Conservation (phyloP, 2,888 invertebrate species). For the Catotricha subobsoleta region DNA sequence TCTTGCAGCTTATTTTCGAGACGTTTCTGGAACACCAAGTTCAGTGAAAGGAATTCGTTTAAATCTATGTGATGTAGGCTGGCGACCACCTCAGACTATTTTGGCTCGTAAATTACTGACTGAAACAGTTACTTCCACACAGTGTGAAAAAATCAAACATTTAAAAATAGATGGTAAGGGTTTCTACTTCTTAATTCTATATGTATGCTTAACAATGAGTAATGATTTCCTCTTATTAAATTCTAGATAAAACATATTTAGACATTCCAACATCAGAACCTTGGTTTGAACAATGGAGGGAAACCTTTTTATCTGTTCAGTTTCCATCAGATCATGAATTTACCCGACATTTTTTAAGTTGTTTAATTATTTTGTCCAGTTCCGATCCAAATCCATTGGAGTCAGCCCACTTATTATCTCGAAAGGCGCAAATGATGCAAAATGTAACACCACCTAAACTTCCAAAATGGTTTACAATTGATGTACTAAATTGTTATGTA, state of each 20-base stretch:
- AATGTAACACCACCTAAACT: conserved; percentile 55
- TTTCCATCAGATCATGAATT: conserved; percentile 93
- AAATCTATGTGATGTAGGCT: conserved; percentile 62
- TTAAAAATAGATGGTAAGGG: conserved; percentile 35
- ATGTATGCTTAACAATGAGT: not conserved
- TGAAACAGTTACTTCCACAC: conserved; percentile 52
- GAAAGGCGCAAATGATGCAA: conserved; percentile 63
- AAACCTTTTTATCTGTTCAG: conserved; percentile 72
- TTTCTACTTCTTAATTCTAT: not conserved
- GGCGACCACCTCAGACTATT: conserved; percentile 62
- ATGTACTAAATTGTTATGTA: conserved; percentile 75
- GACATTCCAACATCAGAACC: conserved; percentile 62
- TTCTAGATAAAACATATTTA: conserved; percentile 37
- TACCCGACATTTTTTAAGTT: conserved; percentile 71
- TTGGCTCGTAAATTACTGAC: conserved; percentile 70
- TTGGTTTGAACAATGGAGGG: conserved; percentile 94
- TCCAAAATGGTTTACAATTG: conserved; percentile 66
- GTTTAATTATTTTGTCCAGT: conserved; percentile 57
- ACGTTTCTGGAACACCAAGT: conserved; percentile 57
- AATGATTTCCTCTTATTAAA: not conserved
- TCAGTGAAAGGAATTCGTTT: conserved; percentile 59
- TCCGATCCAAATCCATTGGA: conserved; percentile 62
- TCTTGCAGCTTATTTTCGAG: conserved; percentile 57
- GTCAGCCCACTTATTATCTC: conserved; percentile 60
- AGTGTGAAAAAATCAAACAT: conserved; percentile 36